Percentiles rank a stretch among this genome's conserved stretches.
Evolutionary conservation across 2,113 vertebrate genomes (phyloP).

Genomic region (Tenrec ecaudatus): DNA sequence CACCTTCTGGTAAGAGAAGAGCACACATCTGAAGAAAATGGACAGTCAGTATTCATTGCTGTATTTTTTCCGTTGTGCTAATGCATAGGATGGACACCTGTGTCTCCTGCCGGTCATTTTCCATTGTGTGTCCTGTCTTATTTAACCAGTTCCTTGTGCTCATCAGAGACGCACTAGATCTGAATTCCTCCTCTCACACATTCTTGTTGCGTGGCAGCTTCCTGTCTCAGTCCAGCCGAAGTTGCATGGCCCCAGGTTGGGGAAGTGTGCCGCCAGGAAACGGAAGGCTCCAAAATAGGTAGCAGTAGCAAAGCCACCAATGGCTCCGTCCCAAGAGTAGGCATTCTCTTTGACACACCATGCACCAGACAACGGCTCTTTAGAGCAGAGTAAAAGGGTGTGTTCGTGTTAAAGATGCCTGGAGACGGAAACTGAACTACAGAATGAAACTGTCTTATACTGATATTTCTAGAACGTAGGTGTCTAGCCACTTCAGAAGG

Average conservation of each 20-base stretch:
- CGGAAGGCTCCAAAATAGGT: background rate
- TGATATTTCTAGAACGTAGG: too few species aligned
- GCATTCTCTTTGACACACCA: background rate
- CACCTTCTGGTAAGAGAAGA: slow-evolving; percentile 79
- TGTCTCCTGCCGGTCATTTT: background rate
- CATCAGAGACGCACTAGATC: background rate
- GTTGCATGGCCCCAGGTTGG: background rate
- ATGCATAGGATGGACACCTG: background rate
- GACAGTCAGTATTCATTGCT: too few species aligned
- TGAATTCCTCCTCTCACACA: background rate
- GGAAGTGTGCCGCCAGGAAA: background rate
- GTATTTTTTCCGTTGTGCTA: too few species aligned
- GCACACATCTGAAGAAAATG: background rate
- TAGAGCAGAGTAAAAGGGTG: background rate
- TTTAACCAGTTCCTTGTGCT: background rate
- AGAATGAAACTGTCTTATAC: background rate
- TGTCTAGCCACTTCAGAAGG: background rate
- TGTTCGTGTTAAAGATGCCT: background rate
- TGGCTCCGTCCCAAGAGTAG: background rate
- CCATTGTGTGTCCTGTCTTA: background rate
- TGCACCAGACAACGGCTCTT: background rate
- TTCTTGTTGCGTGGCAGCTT: background rate
- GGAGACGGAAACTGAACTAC: background rate
- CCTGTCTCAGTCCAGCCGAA: background rate
- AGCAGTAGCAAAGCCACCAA: background rate